Evolutionary conservation across 2,888 invertebrate genomes (phyloP).

Genomic region (Calephelis perditalis): DNA sequence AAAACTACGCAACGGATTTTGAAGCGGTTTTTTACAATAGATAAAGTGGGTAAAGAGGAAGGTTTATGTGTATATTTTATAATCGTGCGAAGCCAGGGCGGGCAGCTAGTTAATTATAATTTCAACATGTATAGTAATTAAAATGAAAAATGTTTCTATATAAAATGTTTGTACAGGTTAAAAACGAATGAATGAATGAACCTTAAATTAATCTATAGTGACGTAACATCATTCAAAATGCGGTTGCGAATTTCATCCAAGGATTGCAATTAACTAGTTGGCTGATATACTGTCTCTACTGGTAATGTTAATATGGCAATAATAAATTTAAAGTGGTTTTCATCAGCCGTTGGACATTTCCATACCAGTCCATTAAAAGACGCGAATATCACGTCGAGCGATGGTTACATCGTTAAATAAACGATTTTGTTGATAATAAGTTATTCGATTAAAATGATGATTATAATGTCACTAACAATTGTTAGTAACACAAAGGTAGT

Average conservation of each 20-base stretch:
- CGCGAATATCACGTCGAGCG: neutral
- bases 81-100: too few relatives aligned
- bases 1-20: too few relatives aligned
- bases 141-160: neutral
- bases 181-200: constrained; percentile 22
- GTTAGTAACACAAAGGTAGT: too few relatives aligned
- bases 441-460: too few relatives aligned
- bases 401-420: neutral
- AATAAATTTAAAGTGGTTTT: constrained; percentile 66
- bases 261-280: constrained; percentile 69
- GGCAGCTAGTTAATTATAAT: too few relatives aligned
- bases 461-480: too few relatives aligned
- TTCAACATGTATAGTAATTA: too few relatives aligned
- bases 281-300: constrained; percentile 21
- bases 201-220: constrained; percentile 59
- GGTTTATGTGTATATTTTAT: too few relatives aligned
- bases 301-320: constrained; percentile 67
- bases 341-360: constrained; percentile 46
- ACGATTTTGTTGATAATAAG: neutral
- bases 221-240: constrained; percentile 67
- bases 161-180: neutral
- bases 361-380: constrained; percentile 48
- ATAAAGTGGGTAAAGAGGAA: too few relatives aligned
- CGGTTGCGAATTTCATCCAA: constrained; percentile 65
- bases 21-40: too few relatives aligned